Percentiles rank a stretch among this genome's conserved stretches.
Evolutionary conservation across 1,140 invertebrate genomes (phyloP).

Genomic region (Neodiprion virginianus): DNA sequence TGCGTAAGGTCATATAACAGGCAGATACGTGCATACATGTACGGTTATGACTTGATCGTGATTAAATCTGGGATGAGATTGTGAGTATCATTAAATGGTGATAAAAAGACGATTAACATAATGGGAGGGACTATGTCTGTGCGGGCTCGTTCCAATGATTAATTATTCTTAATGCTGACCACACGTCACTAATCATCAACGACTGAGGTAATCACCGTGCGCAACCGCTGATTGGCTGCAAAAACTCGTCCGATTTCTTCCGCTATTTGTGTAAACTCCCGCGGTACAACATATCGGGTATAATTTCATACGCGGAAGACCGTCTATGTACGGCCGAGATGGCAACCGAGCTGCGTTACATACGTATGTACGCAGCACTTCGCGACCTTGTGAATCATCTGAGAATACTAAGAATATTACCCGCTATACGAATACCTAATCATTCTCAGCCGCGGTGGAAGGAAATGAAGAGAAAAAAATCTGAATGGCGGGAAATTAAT

Average conservation of each 20-base stretch:
- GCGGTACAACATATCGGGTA: background rate
- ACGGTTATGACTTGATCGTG: background rate
- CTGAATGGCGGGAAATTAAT: too few relatives aligned
- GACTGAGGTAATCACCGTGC: constrained; percentile 15
- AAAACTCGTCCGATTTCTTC: constrained; percentile 33
- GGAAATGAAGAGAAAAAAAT: too few relatives aligned
- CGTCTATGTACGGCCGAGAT: too few relatives aligned
- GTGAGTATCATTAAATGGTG: constrained; percentile 5
- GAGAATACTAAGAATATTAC: too few relatives aligned
- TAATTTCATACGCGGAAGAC: constrained; percentile 1
- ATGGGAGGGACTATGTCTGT: constrained; percentile 15
- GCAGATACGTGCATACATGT: too few relatives aligned
- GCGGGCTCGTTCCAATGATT: constrained; percentile 37
- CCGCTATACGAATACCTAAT: background rate
- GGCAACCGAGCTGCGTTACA: too few relatives aligned
- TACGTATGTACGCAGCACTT: too few relatives aligned
- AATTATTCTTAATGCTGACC: constrained; percentile 37
- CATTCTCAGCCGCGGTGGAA: too few relatives aligned
- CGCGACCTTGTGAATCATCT: too few relatives aligned
- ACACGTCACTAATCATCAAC: constrained; percentile 20
- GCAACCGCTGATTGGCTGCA: constrained; percentile 23
- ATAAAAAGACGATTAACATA: constrained; percentile 31
- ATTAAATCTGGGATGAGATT: background rate
- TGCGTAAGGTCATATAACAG: too few relatives aligned
- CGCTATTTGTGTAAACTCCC: background rate